These are phyloP conservation scores for Pelobates cultripes DNA, from an alignment of 2,797 vertebrate genomes.

Conservation along the genomic window DNA sequence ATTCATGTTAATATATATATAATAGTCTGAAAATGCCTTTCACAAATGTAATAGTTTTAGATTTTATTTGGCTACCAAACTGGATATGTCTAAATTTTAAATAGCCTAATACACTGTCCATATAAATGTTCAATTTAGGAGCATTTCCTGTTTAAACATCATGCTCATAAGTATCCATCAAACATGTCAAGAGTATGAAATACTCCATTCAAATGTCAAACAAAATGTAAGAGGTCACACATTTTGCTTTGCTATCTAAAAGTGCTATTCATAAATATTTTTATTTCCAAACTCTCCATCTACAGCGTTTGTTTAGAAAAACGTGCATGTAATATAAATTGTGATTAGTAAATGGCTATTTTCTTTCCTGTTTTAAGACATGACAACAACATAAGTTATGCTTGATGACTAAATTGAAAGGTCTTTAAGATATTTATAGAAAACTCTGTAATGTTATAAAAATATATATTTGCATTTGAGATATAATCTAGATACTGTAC, in stretches of 20 bases:
- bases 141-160: constrained; percentile 84
- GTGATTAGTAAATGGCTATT: constrained; percentile 83
- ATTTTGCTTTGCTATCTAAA: constrained; percentile 84
- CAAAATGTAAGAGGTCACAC: constrained; percentile 84
- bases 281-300: constrained; percentile 82
- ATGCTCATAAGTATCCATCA: constrained; percentile 83
- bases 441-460: constrained; percentile 1
- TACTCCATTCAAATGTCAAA: constrained; percentile 82
- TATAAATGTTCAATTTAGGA: constrained; percentile 79
- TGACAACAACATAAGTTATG: constrained; percentile 80
- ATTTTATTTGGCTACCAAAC: constrained; percentile 51
- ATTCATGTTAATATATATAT: no score
- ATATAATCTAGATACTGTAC: constrained; percentile 5
- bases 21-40: no score
- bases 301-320: constrained; percentile 83
- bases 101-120: constrained; percentile 69
- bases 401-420: constrained; percentile 64
- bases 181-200: constrained; percentile 74
- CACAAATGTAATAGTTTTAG: background rate
- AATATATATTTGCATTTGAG: background rate
- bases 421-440: constrained; percentile 1
- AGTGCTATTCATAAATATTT: constrained; percentile 87
- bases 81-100: constrained; percentile 62
- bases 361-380: constrained; percentile 84
- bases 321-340: constrained; percentile 84